Base-by-base conservation (phyloP, 2,888 invertebrate species). In the Pasiphila rectangulata region DNA sequence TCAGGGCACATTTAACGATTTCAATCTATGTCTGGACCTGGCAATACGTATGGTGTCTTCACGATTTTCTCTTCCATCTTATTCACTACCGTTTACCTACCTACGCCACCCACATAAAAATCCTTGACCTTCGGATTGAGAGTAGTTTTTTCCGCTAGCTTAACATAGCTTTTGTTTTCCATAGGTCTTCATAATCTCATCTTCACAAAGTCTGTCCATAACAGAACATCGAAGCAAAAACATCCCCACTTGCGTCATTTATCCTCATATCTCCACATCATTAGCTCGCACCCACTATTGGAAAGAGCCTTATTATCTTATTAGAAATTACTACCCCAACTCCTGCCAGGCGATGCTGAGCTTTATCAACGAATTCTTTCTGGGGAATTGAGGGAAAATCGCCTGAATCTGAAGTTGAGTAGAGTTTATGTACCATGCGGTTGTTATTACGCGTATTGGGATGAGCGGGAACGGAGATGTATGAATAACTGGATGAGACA, bases 281-380 rank as follows among this genome's bases (percentile, higher is more conserved):
- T 72, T 72, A 73, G 64, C 66, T 63, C 57, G 63, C 67, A 62
- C 57, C 64, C 64, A 55, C 72, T 78, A 80, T 81, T 75, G 78
- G 78, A 75, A 77, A 66, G 67, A 59, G 61, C 69, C 75, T 70
- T 75, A 76, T 76, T 79, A 75, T 72, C 73, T 80, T 81, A 83
- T 80, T 79, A 80, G 78, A 72, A 80, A 74, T 75, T 75, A 78
- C 73, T 69, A 47, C 57, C 65, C 46, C 36, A 5, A 7, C 23
- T 4, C 7, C 32, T 27, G 12, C 13, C 66, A 64, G 38, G 57
- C 67, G 46, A 74, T 65, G 61, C 51, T 65, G 46, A 48, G 20
- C 61, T 52, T 58, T 75, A 49, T 35, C 4, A 38, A 41, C 34
- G 7, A 0, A n/a, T 4, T 51, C 10, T 32, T 20, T 13, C 4